Evolutionary conservation across 2,888 invertebrate species (phyloP).

Genomic region (Melieria omissa): DNA sequence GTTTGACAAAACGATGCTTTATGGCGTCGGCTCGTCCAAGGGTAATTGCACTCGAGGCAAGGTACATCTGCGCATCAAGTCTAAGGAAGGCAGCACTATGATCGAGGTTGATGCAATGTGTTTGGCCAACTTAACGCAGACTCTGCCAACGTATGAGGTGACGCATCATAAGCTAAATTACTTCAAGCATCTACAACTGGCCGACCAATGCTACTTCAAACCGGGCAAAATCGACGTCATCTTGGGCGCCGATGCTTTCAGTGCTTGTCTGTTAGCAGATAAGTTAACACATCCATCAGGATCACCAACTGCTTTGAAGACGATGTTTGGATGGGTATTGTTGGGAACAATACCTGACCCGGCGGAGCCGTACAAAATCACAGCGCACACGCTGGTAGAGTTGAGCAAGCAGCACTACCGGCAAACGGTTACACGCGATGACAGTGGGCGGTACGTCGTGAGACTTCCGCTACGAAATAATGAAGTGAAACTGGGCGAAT

Average conservation of each 20-base stretch:
- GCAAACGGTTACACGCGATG: slow-evolving; percentile 12
- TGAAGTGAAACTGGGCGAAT: slow-evolving; percentile 29
- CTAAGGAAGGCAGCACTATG: slow-evolving; percentile 11
- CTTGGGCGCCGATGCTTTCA: slow-evolving; percentile 24
- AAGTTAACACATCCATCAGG: slow-evolving; percentile 26
- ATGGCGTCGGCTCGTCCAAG: slow-evolving; percentile 23
- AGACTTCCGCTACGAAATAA: slow-evolving; percentile 7
- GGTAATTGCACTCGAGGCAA: slow-evolving; percentile 23
- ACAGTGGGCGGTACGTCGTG: slow-evolving; percentile 12
- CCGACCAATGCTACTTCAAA: slow-evolving; percentile 19
- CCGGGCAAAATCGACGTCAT: slow-evolving; percentile 29
- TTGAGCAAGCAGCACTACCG: slow-evolving; percentile 16
- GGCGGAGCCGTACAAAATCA: neutral
- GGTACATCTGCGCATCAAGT: slow-evolving; percentile 26
- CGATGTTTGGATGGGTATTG: slow-evolving; percentile 25
- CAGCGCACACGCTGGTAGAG: slow-evolving; percentile 9
- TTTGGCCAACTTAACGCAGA: slow-evolving; percentile 29
- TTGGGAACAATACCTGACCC: slow-evolving; percentile 11
- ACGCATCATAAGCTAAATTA: slow-evolving; percentile 19
- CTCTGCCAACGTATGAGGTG: slow-evolving; percentile 17
- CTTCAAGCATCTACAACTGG: slow-evolving; percentile 21
- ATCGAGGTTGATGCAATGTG: slow-evolving; percentile 23
- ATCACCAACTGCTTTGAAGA: slow-evolving; percentile 20
- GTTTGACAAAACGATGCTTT: too few relatives aligned
- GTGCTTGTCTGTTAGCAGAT: too few relatives aligned